These are phyloP conservation scores for Craniophora ligustri DNA, from an alignment of 2,888 invertebrate species.

Conservation along the genomic window DNA sequence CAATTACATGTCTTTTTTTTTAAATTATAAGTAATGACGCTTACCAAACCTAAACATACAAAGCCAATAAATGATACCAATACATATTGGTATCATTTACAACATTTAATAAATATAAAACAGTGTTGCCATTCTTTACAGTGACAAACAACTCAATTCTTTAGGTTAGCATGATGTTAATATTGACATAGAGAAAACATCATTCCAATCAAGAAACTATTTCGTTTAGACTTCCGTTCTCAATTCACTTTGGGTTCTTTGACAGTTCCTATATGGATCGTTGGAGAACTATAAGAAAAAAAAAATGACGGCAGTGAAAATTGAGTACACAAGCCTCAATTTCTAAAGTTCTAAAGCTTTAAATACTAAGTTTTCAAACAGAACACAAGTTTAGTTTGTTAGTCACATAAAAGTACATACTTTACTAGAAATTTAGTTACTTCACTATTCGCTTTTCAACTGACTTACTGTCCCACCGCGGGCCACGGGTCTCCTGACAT, in stretches of 20 bases:
- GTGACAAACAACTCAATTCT: slow-evolving; percentile 10
- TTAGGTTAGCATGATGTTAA: slow-evolving; percentile 36
- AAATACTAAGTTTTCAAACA: slow-evolving; percentile 26
- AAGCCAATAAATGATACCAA: background rate
- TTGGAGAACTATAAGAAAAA: too few species aligned
- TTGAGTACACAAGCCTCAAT: slow-evolving; percentile 5
- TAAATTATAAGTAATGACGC: too few species aligned
- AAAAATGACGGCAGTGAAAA: too few species aligned
- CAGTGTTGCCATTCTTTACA: slow-evolving; percentile 16
- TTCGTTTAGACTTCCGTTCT: slow-evolving; percentile 3
- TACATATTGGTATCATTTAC: background rate
- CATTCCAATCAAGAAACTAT: slow-evolving; percentile 11
- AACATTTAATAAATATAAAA: slow-evolving; percentile 2
- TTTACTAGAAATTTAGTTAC: slow-evolving; percentile 47
- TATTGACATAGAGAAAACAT: slow-evolving; percentile 18
- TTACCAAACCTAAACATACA: too few species aligned
- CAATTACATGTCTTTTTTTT: too few species aligned
- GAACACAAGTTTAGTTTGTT: slow-evolving; percentile 44
- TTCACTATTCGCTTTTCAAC: too few species aligned
- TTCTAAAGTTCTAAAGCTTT: slow-evolving; percentile 17
- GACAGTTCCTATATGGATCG: too few species aligned
- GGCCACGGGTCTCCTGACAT: too few species aligned
- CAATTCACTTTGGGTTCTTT: too few species aligned
- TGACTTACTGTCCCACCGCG: too few species aligned
- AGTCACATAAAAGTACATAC: slow-evolving; percentile 38